These are phyloP conservation scores for Pelagia noctiluca DNA, from an alignment of 30 jellyfish, hydroid and myxozoan genomes.

Conservation along the genomic window DNA sequence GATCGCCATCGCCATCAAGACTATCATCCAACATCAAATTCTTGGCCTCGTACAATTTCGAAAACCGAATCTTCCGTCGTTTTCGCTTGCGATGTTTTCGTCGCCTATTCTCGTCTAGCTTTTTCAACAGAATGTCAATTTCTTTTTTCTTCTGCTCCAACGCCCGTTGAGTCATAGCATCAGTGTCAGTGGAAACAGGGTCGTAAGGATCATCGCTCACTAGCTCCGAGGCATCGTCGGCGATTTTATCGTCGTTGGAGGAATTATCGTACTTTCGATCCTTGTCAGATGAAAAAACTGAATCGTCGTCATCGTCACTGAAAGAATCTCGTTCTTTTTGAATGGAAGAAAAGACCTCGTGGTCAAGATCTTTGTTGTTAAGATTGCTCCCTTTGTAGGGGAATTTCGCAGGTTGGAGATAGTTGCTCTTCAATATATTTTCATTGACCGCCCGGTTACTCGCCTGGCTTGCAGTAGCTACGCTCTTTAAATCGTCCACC, in stretches of 20 bases:
- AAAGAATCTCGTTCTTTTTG: conserved; percentile 58
- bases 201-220: not conserved
- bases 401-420: not conserved
- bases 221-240: conserved; percentile 6
- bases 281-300: not conserved
- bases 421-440: not conserved
- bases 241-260: not conserved
- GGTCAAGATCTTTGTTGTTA: conserved; percentile 27
- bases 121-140: conserved; percentile 48
- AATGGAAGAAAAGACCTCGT: conserved; percentile 33
- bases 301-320: conserved; percentile 28
- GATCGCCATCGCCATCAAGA: not conserved
- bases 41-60: not conserved
- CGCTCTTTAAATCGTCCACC: no score
- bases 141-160: conserved; percentile 55
- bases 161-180: conserved; percentile 42
- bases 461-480: no score
- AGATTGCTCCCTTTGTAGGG: not conserved
- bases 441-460: conserved; percentile 6
- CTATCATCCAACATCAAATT: not conserved
- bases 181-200: not conserved
- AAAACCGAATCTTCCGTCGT: not conserved
- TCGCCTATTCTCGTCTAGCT: conserved; percentile 49
- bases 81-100: conserved; percentile 3
- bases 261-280: not conserved